A percentile compares a stretch with the other conserved stretches of the same genome.
These are phyloP conservation scores for Lampris megalopsis DNA, from an alignment of 2,113 vertebrate species.

Conservation along the genomic window DNA sequence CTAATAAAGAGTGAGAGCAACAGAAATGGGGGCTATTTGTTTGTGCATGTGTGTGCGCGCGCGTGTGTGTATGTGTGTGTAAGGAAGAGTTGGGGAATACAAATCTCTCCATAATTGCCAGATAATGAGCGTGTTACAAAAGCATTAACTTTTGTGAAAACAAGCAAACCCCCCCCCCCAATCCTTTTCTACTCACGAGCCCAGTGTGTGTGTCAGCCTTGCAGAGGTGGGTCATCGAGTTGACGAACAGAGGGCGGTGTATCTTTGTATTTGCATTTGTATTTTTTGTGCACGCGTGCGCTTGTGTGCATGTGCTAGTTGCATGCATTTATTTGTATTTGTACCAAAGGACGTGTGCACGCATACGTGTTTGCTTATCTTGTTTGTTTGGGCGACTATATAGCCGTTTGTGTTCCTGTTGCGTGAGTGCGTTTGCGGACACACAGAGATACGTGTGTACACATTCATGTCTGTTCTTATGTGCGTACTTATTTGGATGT, in stretches of 20 bases:
- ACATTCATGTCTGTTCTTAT: not conserved
- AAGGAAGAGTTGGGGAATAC: not conserved
- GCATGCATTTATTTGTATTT: not conserved
- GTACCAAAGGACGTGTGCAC: not conserved
- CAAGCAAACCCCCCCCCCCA: constrained; percentile 9
- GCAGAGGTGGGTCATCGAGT: not conserved
- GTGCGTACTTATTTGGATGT: constrained; percentile 17
- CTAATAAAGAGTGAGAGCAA: constrained; percentile 19
- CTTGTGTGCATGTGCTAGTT: not conserved
- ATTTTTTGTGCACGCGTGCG: not conserved
- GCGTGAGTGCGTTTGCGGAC: not conserved
- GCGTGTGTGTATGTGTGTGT: not conserved
- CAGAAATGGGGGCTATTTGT: constrained; percentile 4
- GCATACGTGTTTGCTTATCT: constrained; percentile 4
- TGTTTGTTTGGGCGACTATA: not conserved
- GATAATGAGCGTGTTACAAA: constrained; percentile 25
- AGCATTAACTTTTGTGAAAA: constrained; percentile 10
- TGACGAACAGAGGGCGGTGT: constrained; percentile 14
- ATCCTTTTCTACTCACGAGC: too few relatives aligned
- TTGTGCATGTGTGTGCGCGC: not conserved
- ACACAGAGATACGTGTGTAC: not conserved
- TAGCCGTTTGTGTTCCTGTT: not conserved
- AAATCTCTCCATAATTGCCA: constrained; percentile 9
- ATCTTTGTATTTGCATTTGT: not conserved
- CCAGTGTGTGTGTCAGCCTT: too few relatives aligned